Evolutionary conservation across 2,113 vertebrate genomes (phyloP).

Genomic region (Dipodomys ordii): DNA sequence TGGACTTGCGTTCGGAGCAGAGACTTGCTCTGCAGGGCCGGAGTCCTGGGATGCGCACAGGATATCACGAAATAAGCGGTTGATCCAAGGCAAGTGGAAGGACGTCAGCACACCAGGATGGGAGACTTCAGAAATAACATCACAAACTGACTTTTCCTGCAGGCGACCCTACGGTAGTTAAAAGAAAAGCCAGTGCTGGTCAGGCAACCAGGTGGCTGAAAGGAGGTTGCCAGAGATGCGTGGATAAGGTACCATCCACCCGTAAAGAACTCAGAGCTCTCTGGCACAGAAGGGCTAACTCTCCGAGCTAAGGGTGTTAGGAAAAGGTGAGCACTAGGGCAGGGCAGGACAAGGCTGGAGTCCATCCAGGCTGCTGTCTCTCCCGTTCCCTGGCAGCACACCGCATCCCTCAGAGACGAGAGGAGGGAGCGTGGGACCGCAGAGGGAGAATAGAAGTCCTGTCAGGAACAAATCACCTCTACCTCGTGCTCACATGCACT

Average conservation of each 20-base stretch:
- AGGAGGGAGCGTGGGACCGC: neutral
- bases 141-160: neutral
- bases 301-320: neutral
- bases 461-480: neutral
- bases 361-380: neutral
- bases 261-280: neutral
- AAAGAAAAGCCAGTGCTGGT: neutral
- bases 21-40: neutral
- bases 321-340: neutral
- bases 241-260: neutral
- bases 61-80: neutral
- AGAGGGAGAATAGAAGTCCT: neutral
- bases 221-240: conserved; percentile 10
- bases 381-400: too few relatives aligned
- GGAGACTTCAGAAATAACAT: neutral
- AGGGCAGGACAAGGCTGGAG: neutral
- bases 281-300: neutral
- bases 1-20: neutral
- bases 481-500: neutral
- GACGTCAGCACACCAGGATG: neutral
- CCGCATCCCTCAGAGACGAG: neutral
- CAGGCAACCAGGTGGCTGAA: neutral
- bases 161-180: neutral
- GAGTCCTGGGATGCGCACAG: neutral
- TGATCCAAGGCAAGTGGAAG: conserved; percentile 1